Evolutionary conservation across 2,797 vertebrate genomes (phyloP).

Genomic region (Neoniphon sammara): DNA sequence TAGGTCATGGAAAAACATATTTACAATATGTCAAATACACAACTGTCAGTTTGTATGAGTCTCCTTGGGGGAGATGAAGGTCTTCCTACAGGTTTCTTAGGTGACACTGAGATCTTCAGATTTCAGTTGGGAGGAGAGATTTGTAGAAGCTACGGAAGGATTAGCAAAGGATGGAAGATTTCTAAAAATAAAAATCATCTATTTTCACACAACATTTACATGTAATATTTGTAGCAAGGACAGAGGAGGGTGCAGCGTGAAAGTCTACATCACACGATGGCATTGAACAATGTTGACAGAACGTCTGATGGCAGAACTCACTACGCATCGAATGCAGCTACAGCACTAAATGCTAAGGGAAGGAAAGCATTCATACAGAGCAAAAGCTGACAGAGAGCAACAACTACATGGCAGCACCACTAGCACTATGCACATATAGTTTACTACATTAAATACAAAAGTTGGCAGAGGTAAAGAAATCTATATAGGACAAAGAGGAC

Average conservation of each 20-base stretch:
- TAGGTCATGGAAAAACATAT: neutral
- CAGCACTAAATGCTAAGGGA: constrained; percentile 26
- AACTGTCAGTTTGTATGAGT: neutral
- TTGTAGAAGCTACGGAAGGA: constrained; percentile 37
- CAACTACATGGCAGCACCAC: constrained; percentile 50
- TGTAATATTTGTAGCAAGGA: constrained; percentile 12
- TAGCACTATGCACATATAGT: constrained; percentile 45
- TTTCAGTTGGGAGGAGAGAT: constrained; percentile 25
- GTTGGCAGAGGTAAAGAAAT: constrained; percentile 11
- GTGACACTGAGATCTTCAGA: constrained; percentile 16
- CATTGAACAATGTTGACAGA: constrained; percentile 24
- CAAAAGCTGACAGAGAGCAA: constrained; percentile 48
- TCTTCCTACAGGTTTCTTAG: constrained; percentile 7
- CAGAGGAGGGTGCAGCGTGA: constrained; percentile 38
- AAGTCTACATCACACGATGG: constrained; percentile 32
- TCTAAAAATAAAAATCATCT: constrained; percentile 2
- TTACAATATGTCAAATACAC: neutral
- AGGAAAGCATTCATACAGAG: constrained; percentile 51
- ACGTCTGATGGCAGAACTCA: constrained; percentile 28
- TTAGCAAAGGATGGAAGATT: constrained; percentile 27
- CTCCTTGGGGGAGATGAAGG: neutral
- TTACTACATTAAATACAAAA: constrained; percentile 32
- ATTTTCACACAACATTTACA: constrained; percentile 28
- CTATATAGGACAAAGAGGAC: neutral
- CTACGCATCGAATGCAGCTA: constrained; percentile 23